Evolutionary conservation across 2,888 invertebrate species (phyloP).

Genomic region (Eupithecia subumbrata): DNA sequence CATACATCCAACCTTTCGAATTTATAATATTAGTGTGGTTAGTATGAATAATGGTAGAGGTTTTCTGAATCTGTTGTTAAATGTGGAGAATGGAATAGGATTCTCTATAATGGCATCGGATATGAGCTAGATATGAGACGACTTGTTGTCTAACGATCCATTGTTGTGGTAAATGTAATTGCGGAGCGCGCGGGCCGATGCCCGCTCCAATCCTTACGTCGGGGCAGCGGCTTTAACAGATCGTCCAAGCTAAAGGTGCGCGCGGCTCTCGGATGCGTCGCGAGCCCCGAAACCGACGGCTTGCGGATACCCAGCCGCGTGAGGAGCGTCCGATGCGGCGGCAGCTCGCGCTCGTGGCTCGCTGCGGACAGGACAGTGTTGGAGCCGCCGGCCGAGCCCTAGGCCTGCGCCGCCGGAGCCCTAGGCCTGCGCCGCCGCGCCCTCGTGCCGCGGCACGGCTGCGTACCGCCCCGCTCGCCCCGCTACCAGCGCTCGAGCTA

Average conservation of each 20-base stretch:
- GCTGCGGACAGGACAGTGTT: constrained; percentile 72
- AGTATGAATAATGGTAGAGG: not conserved
- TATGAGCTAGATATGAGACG: not conserved
- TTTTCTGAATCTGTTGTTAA: not conserved
- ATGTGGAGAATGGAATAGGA: not conserved
- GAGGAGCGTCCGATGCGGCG: constrained; percentile 87
- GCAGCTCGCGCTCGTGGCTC: constrained; percentile 55
- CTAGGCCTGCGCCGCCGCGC: constrained; percentile 46
- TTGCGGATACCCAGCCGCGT: constrained; percentile 94
- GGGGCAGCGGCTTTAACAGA: constrained; percentile 92
- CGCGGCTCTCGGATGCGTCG: constrained; percentile 88
- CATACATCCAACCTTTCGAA: too few species aligned
- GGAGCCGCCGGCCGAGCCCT: constrained; percentile 40
- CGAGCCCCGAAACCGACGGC: constrained; percentile 93
- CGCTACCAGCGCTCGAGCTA: constrained; percentile 58
- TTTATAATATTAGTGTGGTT: too few species aligned
- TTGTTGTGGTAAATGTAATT: constrained; percentile 27
- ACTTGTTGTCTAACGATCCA: not conserved
- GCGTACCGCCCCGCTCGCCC: constrained; percentile 59
- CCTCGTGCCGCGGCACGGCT: constrained; percentile 58
- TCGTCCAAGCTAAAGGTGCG: constrained; percentile 95
- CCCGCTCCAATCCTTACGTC: constrained; percentile 88
- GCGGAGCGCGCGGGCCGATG: constrained; percentile 70
- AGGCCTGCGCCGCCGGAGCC: constrained; percentile 47
- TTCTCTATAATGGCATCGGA: not conserved